These are phyloP conservation scores for Nansenia antarctica DNA, from an alignment of 2,113 vertebrate species.

Conservation along the genomic window DNA sequence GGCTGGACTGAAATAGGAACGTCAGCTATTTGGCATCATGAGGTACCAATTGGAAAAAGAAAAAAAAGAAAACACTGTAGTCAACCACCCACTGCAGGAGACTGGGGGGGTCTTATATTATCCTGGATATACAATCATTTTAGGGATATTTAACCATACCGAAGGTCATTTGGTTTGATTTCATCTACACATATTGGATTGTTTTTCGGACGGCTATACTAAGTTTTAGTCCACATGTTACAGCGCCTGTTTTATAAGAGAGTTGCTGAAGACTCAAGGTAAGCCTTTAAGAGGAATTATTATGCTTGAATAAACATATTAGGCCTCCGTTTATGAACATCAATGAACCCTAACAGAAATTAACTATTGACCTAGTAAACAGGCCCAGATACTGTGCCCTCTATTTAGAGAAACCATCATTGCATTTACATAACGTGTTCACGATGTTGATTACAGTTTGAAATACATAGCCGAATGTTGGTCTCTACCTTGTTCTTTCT, in stretches of 20 bases:
- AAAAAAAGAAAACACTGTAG: conserved; percentile 66
- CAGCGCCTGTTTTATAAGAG: conserved; percentile 37
- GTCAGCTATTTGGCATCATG: conserved; percentile 76
- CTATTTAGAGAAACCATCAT: too few relatives aligned
- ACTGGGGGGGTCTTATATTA: conserved; percentile 66
- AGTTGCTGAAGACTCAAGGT: conserved; percentile 63
- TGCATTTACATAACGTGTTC: too few relatives aligned
- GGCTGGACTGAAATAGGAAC: conserved; percentile 73
- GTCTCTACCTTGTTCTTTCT: too few relatives aligned
- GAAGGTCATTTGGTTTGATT: conserved; percentile 36
- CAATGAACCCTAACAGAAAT: too few relatives aligned
- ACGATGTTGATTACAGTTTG: too few relatives aligned
- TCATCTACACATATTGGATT: conserved; percentile 24
- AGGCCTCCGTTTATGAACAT: too few relatives aligned
- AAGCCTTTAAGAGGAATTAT: too few relatives aligned
- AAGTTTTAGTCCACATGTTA: conserved; percentile 38
- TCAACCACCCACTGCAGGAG: conserved; percentile 60
- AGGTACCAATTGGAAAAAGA: conserved; percentile 57
- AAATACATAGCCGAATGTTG: too few relatives aligned
- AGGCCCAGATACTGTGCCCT: too few relatives aligned
- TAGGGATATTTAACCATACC: conserved; percentile 51
- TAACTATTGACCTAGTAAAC: too few relatives aligned
- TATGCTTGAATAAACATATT: too few relatives aligned
- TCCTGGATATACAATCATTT: conserved; percentile 61
- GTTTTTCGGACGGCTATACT: conserved; percentile 21